Evolutionary conservation across 2,797 vertebrate species (phyloP).

Genomic region (Saguinus oedipus): DNA sequence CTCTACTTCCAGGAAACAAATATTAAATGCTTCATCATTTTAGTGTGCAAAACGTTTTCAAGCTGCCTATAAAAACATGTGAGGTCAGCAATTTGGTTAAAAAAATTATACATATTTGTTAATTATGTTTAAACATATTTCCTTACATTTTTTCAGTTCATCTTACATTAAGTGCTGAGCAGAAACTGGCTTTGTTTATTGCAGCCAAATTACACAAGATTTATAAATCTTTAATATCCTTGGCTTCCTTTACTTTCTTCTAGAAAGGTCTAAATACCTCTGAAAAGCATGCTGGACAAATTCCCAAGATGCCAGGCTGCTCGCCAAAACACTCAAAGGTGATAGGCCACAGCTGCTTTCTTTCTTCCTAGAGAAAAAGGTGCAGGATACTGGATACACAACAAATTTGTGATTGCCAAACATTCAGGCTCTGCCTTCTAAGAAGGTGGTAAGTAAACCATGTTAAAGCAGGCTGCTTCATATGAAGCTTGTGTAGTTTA

Average conservation of each 20-base stretch:
- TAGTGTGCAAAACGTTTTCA: conserved; percentile 43
- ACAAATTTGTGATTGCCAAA: not conserved
- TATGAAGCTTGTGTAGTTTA: not conserved
- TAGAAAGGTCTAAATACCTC: conserved; percentile 10
- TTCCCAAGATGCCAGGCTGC: conserved; percentile 30
- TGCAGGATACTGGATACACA: not conserved
- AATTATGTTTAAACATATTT: conserved; percentile 32
- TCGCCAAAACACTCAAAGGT: conserved; percentile 51
- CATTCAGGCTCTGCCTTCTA: not conserved
- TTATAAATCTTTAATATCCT: conserved; percentile 55
- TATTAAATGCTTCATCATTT: conserved; percentile 43
- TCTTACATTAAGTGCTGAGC: conserved; percentile 36
- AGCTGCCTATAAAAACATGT: not conserved
- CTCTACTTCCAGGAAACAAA: not conserved
- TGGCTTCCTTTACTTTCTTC: conserved; percentile 51
- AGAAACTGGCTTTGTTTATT: conserved; percentile 60
- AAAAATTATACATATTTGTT: not conserved
- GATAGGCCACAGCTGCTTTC: conserved; percentile 20
- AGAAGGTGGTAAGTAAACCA: not conserved
- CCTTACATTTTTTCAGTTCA: conserved; percentile 45
- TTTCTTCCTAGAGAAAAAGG: conserved; percentile 34
- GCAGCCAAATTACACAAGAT: conserved; percentile 44
- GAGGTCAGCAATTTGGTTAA: not conserved
- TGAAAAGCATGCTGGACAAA: conserved; percentile 40
- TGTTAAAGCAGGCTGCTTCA: not conserved